Evolutionary conservation across 2,113 vertebrate genomes (phyloP).

Genomic region (Amphilophus citrinellus): DNA sequence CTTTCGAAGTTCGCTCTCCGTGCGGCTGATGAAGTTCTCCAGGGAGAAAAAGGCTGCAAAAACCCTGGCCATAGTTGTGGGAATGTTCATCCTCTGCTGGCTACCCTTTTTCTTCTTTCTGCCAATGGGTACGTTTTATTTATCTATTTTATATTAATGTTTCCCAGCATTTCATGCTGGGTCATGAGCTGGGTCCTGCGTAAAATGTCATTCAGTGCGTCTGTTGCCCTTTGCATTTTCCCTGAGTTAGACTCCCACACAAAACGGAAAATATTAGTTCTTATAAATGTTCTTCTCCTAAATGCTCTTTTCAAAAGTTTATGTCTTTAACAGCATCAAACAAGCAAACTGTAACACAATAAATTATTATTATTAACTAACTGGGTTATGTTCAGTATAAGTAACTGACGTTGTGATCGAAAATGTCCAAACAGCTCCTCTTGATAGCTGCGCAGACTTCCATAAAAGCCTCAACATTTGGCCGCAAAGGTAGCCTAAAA

Average conservation of each 20-base stretch:
- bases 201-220: not conserved
- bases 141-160: not conserved
- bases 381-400: not conserved
- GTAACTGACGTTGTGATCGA: not conserved
- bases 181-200: not conserved
- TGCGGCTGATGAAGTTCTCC: constrained; percentile 97
- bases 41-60: constrained; percentile 98
- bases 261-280: not conserved
- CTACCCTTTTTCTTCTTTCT: constrained; percentile 98
- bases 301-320: not conserved
- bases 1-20: constrained; percentile 92
- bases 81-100: constrained; percentile 98
- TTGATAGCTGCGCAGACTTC: not conserved
- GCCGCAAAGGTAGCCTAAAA: not conserved
- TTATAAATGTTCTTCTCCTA: not conserved
- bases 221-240: not conserved
- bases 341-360: too few species aligned
- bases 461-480: not conserved
- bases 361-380: not conserved
- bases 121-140: constrained; percentile 89
- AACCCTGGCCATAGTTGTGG: constrained; percentile 97
- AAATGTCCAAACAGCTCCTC: not conserved
- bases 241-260: not conserved
- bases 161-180: not conserved
- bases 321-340: not conserved